phyloP scores from a whole-genome alignment of 2,888 invertebrate species.

The Prionchulus punctatus region DNA sequence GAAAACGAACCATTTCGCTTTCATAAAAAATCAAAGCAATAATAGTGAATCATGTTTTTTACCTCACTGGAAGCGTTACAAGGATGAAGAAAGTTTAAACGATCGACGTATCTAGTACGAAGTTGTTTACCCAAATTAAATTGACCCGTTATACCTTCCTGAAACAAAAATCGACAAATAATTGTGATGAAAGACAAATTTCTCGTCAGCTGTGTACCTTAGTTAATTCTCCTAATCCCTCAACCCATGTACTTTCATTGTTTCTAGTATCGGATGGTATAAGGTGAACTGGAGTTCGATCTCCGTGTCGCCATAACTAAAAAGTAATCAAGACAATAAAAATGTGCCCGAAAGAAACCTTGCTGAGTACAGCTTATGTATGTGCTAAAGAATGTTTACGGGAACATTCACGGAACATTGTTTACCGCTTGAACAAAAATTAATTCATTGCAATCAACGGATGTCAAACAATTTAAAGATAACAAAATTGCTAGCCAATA shows the following conservation, averaged over 20 bases:
- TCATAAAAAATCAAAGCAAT: neutral
- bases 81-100: neutral
- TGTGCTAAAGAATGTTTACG: neutral
- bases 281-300: neutral
- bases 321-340: neutral
- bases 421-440: neutral
- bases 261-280: neutral
- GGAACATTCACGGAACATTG: neutral
- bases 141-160: neutral
- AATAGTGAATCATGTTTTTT: neutral
- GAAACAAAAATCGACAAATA: neutral
- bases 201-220: neutral
- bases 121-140: neutral
- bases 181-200: neutral
- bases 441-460: too few relatives aligned
- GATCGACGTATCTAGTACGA: neutral
- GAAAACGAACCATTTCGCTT: neutral
- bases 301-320: constrained; percentile 4
- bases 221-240: neutral
- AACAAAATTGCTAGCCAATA: too few relatives aligned
- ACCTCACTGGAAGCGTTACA: neutral
- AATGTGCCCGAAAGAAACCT: too few relatives aligned
- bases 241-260: neutral
- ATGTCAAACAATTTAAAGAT: too few relatives aligned
- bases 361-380: too few relatives aligned